These are phyloP conservation scores for Malurus leucopterus DNA, from an alignment of 2,797 vertebrate genomes.

Conservation along the genomic window DNA sequence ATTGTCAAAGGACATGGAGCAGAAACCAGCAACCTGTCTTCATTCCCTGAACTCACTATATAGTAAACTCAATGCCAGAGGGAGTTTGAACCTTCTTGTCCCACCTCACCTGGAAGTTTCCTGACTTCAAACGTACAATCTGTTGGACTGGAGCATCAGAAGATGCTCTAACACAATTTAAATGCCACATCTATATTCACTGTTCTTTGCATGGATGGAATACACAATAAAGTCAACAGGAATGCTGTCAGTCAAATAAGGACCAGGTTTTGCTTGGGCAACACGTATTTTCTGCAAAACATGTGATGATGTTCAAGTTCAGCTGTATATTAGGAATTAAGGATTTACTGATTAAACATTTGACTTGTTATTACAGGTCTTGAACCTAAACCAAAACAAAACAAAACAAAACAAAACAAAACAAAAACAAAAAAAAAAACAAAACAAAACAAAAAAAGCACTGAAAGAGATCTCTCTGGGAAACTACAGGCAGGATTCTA, in stretches of 20 bases:
- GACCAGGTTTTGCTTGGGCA: not conserved
- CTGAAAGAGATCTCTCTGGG: not conserved
- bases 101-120: not conserved
- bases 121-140: not conserved
- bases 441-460: not conserved
- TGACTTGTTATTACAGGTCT: conserved; percentile 19
- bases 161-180: not conserved
- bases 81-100: not conserved
- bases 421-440: too few species aligned
- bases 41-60: not conserved
- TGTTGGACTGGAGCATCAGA: not conserved
- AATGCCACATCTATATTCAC: not conserved
- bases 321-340: not conserved
- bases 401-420: too few species aligned
- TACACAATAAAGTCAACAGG: not conserved
- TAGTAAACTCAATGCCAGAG: not conserved
- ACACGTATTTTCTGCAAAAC: not conserved
- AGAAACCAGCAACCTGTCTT: not conserved
- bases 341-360: conserved; percentile 25
- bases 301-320: not conserved
- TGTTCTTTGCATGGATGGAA: not conserved
- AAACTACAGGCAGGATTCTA: not conserved
- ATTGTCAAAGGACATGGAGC: not conserved
- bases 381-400: not conserved
- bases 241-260: not conserved